These are phyloP conservation scores for Cranoglanis bouderius DNA, from an alignment of 2,113 vertebrate species.

Conservation along the genomic window DNA sequence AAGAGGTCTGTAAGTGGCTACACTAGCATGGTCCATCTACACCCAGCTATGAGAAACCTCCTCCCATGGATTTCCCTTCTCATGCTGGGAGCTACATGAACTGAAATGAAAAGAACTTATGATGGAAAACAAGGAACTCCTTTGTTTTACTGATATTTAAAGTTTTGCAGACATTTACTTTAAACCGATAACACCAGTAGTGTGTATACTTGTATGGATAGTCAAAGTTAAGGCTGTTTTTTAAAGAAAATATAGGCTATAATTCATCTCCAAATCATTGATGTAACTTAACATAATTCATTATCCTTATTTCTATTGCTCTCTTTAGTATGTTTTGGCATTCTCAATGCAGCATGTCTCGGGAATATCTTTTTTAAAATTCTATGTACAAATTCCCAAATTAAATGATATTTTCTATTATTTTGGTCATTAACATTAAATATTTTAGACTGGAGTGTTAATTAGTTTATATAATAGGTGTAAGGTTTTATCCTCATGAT, in stretches of 20 bases:
- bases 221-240: not conserved
- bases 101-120: constrained; percentile 46
- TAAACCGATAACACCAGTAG: not conserved
- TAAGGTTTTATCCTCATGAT: too few relatives aligned
- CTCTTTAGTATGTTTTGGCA: not conserved
- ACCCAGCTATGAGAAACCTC: constrained; percentile 57
- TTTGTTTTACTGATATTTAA: constrained; percentile 28
- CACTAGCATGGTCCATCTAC: constrained; percentile 49
- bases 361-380: not conserved
- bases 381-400: not conserved
- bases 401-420: too few relatives aligned
- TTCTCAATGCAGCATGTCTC: not conserved
- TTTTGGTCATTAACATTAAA: too few relatives aligned
- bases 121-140: constrained; percentile 44
- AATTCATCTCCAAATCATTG: not conserved
- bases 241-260: not conserved
- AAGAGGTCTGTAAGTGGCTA: constrained; percentile 63
- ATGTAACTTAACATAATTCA: not conserved
- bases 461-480: too few relatives aligned
- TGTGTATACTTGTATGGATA: not conserved
- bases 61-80: constrained; percentile 1
- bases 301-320: not conserved
- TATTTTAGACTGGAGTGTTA: too few relatives aligned
- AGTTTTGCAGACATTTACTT: not conserved
- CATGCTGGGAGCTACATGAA: not conserved